Percentiles rank a stretch among this genome's conserved stretches.
These are phyloP conservation scores for Tetramorium bicarinatum DNA, from an alignment of 2,888 invertebrate genomes.

Conservation along the genomic window DNA sequence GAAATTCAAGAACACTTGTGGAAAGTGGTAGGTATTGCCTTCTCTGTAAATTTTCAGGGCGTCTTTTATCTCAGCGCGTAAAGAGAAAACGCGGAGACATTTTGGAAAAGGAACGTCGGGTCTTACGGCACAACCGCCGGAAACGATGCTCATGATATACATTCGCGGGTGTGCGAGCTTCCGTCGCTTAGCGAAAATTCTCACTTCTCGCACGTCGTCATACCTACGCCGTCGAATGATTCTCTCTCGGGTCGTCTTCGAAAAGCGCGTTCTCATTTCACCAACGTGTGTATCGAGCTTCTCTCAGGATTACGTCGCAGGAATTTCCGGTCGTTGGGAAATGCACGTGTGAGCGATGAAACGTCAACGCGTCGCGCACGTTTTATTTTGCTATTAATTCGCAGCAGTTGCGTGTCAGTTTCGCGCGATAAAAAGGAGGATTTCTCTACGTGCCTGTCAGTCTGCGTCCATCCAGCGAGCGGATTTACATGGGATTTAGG, in stretches of 20 bases:
- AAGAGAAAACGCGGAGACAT: constrained; percentile 37
- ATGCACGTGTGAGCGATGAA: neutral
- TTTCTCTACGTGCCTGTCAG: constrained; percentile 3
- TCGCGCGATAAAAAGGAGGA: constrained; percentile 12
- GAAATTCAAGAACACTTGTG: constrained; percentile 37
- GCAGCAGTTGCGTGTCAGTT: constrained; percentile 25
- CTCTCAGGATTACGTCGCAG: constrained; percentile 51
- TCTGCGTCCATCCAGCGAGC: constrained; percentile 7
- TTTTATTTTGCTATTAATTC: constrained; percentile 50
- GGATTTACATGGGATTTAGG: constrained; percentile 46
- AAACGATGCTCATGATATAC: constrained; percentile 63
- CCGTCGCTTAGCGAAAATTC: constrained; percentile 37
- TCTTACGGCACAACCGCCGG: constrained; percentile 43
- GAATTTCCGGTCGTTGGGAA: constrained; percentile 12
- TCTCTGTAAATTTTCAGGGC: constrained; percentile 30
- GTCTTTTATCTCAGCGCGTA: constrained; percentile 45
- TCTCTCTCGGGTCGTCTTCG: constrained; percentile 58
- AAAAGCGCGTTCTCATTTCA: constrained; percentile 57
- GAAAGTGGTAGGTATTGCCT: constrained; percentile 31
- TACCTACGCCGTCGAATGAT: constrained; percentile 34
- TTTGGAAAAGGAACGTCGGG: constrained; percentile 37
- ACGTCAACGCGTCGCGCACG: constrained; percentile 17
- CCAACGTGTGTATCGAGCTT: constrained; percentile 41
- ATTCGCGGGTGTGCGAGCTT: constrained; percentile 18
- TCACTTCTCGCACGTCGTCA: constrained; percentile 7